A percentile compares a stretch with the other conserved stretches of the same genome.
Conservation (phyloP, 2,113 vertebrate genomes). For the Polypterus senegalus region DNA sequence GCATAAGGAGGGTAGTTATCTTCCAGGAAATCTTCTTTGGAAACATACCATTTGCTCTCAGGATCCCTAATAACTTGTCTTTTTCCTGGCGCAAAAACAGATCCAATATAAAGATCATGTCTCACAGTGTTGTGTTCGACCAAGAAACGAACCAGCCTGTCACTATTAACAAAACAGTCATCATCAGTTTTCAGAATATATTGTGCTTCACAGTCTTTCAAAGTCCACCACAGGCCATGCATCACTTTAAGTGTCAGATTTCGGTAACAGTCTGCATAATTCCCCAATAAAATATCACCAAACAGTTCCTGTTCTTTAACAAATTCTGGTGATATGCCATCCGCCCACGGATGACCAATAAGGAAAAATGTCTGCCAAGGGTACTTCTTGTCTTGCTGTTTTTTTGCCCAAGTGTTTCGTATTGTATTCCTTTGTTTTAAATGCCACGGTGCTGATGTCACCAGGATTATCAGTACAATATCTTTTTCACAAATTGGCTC, state of each 20-base stretch:
- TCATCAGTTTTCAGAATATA: constrained; percentile 16
- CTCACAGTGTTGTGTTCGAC: neutral
- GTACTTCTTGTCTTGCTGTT: fast-evolving
- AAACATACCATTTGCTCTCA: constrained; percentile 15
- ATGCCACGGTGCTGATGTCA: constrained; percentile 1
- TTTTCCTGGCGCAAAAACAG: constrained; percentile 20
- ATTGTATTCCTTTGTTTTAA: neutral
- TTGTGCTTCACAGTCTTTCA: neutral
- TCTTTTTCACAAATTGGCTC: constrained; percentile 5
- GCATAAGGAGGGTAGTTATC: fast-evolving
- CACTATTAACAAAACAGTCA: constrained; percentile 20
- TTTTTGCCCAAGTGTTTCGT: neutral
- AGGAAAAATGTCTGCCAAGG: constrained; percentile 18
- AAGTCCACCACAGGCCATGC: constrained; percentile 14
- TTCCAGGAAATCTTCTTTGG: neutral
- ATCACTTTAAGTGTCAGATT: constrained; percentile 24
- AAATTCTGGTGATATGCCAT: neutral
- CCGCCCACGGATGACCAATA: neutral
- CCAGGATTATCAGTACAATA: constrained; percentile 9
- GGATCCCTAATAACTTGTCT: constrained; percentile 4
- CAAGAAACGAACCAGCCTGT: constrained; percentile 12
- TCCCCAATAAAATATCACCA: constrained; percentile 11
- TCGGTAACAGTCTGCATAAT: constrained; percentile 12
- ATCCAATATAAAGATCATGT: fast-evolving
- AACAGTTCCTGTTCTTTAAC: neutral